Evolutionary conservation across 2,888 invertebrate species (phyloP).

Genomic region (Griposia aprilina): DNA sequence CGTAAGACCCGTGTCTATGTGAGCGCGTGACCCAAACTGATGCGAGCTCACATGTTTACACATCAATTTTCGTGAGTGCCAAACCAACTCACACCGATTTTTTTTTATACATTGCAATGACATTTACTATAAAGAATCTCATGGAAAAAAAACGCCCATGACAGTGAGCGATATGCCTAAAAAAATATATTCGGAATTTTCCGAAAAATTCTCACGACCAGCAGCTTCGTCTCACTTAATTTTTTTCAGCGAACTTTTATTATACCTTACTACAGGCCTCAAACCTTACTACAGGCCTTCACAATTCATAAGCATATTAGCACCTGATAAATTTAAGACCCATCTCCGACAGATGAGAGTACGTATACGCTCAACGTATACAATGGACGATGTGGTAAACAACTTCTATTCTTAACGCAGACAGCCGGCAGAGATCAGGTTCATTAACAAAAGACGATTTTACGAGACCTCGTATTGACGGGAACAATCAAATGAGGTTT

Average conservation of each 20-base stretch:
- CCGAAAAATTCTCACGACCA: neutral
- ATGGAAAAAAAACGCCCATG: neutral
- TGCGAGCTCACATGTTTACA: too few relatives aligned
- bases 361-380: constrained; percentile 71
- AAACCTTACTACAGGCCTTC: constrained; percentile 48
- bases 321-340: constrained; percentile 82
- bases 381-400: constrained; percentile 78
- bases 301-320: constrained; percentile 72
- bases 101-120: neutral
- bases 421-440: constrained; percentile 73
- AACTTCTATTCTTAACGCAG: constrained; percentile 80
- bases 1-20: too few relatives aligned
- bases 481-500: constrained; percentile 69
- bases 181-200: neutral
- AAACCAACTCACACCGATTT: too few relatives aligned
- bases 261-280: constrained; percentile 33
- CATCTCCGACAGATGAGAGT: constrained; percentile 73
- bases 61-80: too few relatives aligned
- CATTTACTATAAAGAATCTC: neutral
- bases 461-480: constrained; percentile 57
- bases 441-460: constrained; percentile 81
- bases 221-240: neutral
- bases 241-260: constrained; percentile 23
- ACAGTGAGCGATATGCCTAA: neutral
- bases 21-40: too few relatives aligned